Evolutionary conservation across 2,888 invertebrate genomes (phyloP), one percentile per base, ranked within the genome.

Genomic region (Allophyes oxyacanthae): DNA sequence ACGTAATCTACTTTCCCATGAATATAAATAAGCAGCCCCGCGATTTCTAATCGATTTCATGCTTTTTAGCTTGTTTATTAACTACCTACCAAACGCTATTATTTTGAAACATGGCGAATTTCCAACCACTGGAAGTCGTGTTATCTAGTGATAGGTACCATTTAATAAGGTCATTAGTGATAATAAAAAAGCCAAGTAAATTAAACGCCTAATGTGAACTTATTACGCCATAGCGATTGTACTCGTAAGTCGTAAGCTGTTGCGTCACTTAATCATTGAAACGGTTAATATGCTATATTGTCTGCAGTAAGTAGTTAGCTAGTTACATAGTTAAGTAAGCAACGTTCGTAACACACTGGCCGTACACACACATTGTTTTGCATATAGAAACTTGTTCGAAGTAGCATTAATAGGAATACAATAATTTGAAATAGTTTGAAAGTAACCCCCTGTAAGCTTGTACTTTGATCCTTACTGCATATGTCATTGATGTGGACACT

Each of bases 21-120:
- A 63, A 70, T 58, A 58, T 52, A 66, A 66, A 63, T 20, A 34
- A 56, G 54, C 66, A 56, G 51, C 36, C 57, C 56, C 37, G 58
- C 59, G 61, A 72, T 81, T 79, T 82, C 75, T 67, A 79, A 77
- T 75, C 79, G 71, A 83, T 84, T 82, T 80, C 69, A 78, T 76
- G 75, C 69, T 68, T 72, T 67, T 68, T 63, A 60, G 55, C 34
- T 20, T 20, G 20, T 59, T 61, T 42, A 58, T 71, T 54, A 52
- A 49, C 54, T 53, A 45, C 14, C 54, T 53, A 45, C 14, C 40
- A 40, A 52, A 26, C 6, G 14, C 9, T 43, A 6, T 30, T 30
- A 25, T 45, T 40, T 36, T n/a, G 14, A 43, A 48, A 62, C 28
- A 26, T 48, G 1, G 15, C 34, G 26, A 30, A 55, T 48, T 38